Percentiles rank a stretch among this genome's conserved stretches.
Evolutionary conservation across 1,140 invertebrate species (phyloP).

Genomic region (Bombus picipes): DNA sequence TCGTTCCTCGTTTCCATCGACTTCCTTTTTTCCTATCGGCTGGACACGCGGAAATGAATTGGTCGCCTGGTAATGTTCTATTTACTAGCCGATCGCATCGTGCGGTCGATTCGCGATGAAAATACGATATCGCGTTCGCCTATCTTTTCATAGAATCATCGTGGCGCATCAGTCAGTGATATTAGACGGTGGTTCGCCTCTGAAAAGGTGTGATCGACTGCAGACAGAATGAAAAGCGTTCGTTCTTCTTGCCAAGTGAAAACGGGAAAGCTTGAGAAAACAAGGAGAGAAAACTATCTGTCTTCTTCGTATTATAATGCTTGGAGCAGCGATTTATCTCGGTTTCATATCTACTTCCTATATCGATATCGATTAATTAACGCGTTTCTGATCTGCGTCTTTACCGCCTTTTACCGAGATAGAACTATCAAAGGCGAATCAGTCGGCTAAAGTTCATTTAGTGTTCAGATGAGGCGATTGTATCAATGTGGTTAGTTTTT

Average conservation of each 20-base stretch:
- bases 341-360: neutral
- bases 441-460: neutral
- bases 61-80: neutral
- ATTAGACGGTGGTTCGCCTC: neutral
- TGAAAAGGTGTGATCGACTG: neutral
- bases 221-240: neutral
- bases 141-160: neutral
- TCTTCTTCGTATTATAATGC: conserved; percentile 3
- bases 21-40: conserved; percentile 18
- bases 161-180: neutral
- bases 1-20: neutral
- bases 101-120: neutral
- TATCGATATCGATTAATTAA: conserved; percentile 31
- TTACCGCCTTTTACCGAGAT: neutral
- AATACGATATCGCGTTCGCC: neutral
- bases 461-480: rapidly evolving
- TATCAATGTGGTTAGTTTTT: neutral
- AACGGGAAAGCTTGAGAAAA: neutral
- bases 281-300: conserved; percentile 12
- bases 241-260: neutral
- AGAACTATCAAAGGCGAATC: neutral
- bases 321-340: conserved; percentile 14
- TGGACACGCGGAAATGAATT: conserved; percentile 29
- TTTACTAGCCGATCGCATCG: neutral
- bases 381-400: neutral